Percentiles rank a stretch among this genome's conserved stretches.
These are phyloP conservation scores for Amblyornis subalaris DNA, from an alignment of 2,113 vertebrate species.

Conservation along the genomic window DNA sequence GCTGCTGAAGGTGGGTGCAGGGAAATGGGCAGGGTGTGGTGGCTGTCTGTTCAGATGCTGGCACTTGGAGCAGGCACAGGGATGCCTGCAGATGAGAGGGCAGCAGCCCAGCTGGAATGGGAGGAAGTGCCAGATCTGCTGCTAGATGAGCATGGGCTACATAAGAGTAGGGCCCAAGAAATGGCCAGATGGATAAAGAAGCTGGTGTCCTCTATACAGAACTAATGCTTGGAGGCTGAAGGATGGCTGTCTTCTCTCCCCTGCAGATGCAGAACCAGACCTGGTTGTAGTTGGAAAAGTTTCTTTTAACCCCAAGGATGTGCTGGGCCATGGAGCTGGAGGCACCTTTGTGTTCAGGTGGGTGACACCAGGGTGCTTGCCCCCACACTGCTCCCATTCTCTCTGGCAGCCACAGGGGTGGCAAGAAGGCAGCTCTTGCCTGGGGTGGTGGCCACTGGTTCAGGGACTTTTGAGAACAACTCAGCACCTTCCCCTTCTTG, in stretches of 20 bases:
- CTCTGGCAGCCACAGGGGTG: neutral
- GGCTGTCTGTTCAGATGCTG: neutral
- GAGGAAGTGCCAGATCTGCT: neutral
- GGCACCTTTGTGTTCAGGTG: conserved; percentile 96
- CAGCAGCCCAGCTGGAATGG: neutral
- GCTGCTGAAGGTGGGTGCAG: conserved; percentile 40
- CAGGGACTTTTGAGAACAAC: neutral
- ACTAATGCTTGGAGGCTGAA: neutral
- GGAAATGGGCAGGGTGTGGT: neutral
- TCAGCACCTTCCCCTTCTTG: neutral
- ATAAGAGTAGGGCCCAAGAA: neutral
- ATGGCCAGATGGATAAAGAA: neutral
- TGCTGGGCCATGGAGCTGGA: conserved; percentile 88
- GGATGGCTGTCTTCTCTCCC: neutral
- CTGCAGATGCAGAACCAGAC: conserved; percentile 40
- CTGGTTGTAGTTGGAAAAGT: conserved; percentile 88
- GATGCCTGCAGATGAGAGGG: neutral
- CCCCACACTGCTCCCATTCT: neutral
- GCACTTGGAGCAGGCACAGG: neutral
- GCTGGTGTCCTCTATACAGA: neutral
- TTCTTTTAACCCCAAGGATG: conserved; percentile 83
- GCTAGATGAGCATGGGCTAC: neutral
- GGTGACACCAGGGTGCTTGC: neutral
- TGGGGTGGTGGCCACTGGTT: neutral
- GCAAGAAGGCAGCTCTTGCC: rapidly evolving